Conservation (phyloP, 1,140 invertebrate species). For the Drosophila azteca region DNA sequence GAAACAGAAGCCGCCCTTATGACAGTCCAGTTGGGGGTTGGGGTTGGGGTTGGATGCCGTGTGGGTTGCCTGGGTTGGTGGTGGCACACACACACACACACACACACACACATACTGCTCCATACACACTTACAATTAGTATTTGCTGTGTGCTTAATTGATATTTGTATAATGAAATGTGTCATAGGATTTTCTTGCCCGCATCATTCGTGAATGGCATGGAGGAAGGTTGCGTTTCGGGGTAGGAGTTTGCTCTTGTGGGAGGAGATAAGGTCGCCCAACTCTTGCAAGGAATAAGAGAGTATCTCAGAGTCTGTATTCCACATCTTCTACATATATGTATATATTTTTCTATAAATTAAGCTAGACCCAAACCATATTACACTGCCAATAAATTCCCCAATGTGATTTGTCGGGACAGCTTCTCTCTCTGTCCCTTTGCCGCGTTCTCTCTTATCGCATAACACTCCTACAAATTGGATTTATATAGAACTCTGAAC, state of each 20-base stretch:
- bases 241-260: too few relatives aligned
- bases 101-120: slow-evolving; percentile 19
- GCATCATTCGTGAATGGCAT: slow-evolving; percentile 50
- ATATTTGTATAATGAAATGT: slow-evolving; percentile 81
- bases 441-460: slow-evolving; percentile 18
- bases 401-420: too few relatives aligned
- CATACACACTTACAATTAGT: slow-evolving; percentile 63
- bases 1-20: slow-evolving; percentile 46
- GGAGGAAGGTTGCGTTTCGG: not conserved
- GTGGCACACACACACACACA: slow-evolving; percentile 5
- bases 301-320: too few relatives aligned
- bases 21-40: slow-evolving; percentile 17
- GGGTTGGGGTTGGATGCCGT: not conserved
- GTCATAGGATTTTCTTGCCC: slow-evolving; percentile 70
- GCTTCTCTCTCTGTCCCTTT: too few relatives aligned
- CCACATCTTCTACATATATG: too few relatives aligned
- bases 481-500: not conserved
- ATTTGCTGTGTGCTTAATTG: slow-evolving; percentile 76
- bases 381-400: too few relatives aligned
- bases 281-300: too few relatives aligned
- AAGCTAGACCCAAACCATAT: too few relatives aligned
- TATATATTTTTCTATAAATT: too few relatives aligned
- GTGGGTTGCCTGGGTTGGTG: slow-evolving; percentile 42
- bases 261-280: too few relatives aligned
- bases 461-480: slow-evolving; percentile 35